Evolutionary conservation across 2,113 vertebrate species (phyloP).

Genomic region (Saguinus midas): DNA sequence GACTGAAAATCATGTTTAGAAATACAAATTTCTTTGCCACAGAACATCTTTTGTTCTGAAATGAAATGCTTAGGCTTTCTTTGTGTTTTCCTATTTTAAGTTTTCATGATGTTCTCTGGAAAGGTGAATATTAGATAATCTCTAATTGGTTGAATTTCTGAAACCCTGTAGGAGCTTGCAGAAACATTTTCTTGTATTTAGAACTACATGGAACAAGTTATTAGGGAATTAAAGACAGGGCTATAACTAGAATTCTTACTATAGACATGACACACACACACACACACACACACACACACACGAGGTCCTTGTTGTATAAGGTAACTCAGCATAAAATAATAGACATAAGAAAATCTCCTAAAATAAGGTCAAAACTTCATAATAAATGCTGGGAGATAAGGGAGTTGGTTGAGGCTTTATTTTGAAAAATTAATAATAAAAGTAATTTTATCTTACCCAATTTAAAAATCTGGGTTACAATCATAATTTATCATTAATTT

Average conservation of each 20-base stretch:
- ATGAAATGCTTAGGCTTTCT: neutral
- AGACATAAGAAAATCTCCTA: neutral
- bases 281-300: neutral
- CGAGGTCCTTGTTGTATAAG: neutral
- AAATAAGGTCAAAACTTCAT: neutral
- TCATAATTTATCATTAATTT: neutral
- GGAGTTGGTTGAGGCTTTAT: neutral
- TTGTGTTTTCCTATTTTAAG: slow-evolving; percentile 45
- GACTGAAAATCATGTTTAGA: neutral
- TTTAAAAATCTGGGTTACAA: neutral
- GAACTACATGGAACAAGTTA: neutral
- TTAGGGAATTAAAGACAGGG: neutral
- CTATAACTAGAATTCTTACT: neutral
- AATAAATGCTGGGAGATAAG: neutral
- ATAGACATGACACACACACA: neutral
- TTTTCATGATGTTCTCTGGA: neutral
- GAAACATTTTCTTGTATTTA: neutral
- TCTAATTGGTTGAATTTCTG: slow-evolving; percentile 10
- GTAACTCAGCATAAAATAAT: neutral
- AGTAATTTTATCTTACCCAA: neutral
- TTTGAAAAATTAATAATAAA: neutral
- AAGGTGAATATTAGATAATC: neutral
- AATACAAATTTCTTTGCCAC: neutral
- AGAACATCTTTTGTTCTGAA: neutral
- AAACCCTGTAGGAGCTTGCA: neutral